Evolutionary conservation across 1,140 invertebrate species (phyloP), one percentile per base, ranked within the genome.

Genomic region (Bombus waltoni): DNA sequence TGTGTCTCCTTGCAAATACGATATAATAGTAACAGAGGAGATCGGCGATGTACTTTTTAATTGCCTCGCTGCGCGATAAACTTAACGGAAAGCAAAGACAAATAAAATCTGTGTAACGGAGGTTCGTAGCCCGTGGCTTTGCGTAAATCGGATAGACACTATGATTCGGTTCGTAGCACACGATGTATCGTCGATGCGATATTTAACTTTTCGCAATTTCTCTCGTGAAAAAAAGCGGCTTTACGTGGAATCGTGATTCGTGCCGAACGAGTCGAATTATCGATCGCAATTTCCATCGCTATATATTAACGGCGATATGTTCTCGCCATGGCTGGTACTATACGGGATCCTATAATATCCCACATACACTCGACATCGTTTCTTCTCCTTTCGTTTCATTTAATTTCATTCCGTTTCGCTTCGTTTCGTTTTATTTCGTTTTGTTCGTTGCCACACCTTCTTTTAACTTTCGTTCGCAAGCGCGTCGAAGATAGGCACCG

Each of bases 261-360:
- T 38, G 57, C 28, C 22, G 66, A 57, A 15, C 42, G 42, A 32
- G 44, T 66, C n/a, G 62, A 79, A 87, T 84, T 87, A 87, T 87
- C 75, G 86, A 84, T 84, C 11, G 65, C 22, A 28, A 15, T 22
- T 1, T 1, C 28, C 13, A 68, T 40, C 74, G 47, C 74, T 18
- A 53, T 53, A 22, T 53, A 53, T 53, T 53, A 53, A 53, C 18
- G 42, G 42, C 47, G 28, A 72, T 86, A 77, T 68, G 73, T 77
- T 86, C 74, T 83, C 74, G 35, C 73, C 66, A 62, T 13, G 47
- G 62, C 38, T 47, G 80, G 53, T 83, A 47, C 75, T 70, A 87
- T 84, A 68, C 9, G 28, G 35, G 13, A 6, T 32, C 42, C 68
- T 84, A 72, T 84, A 53, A 53, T 53, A 79, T 87, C 70, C 18